Evolutionary conservation across 2,888 invertebrate species (phyloP).

Genomic region (Dolichomitus sp.): DNA sequence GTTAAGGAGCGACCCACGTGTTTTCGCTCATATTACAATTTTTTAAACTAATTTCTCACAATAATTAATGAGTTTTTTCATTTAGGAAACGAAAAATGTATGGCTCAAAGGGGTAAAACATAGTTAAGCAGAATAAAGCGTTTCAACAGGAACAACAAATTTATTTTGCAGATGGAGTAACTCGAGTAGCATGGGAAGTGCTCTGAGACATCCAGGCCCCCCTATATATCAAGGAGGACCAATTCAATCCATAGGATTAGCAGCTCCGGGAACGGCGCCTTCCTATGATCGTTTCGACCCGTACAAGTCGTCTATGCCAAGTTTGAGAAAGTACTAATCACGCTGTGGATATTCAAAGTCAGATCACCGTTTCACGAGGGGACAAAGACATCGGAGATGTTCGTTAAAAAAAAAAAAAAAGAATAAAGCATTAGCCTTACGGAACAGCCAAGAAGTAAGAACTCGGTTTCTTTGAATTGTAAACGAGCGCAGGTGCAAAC

Average conservation of each 20-base stretch:
- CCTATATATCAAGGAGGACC: slow-evolving; percentile 84
- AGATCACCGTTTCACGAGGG: slow-evolving; percentile 33
- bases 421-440: slow-evolving; percentile 30
- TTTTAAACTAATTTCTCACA: no score
- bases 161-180: slow-evolving; percentile 80
- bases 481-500: slow-evolving; percentile 17
- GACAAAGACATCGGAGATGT: slow-evolving; percentile 21
- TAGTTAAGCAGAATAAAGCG: neutral
- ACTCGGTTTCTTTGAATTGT: slow-evolving; percentile 45
- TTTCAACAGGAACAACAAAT: neutral
- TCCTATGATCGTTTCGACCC: slow-evolving; percentile 84
- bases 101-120: no score
- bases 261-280: slow-evolving; percentile 81
- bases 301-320: slow-evolving; percentile 83
- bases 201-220: slow-evolving; percentile 83
- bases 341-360: slow-evolving; percentile 31
- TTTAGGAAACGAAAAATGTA: no score
- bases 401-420: slow-evolving; percentile 23
- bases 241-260: slow-evolving; percentile 82
- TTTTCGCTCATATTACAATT: no score
- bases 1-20: no score
- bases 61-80: no score
- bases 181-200: slow-evolving; percentile 83
- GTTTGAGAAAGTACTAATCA: slow-evolving; percentile 83
- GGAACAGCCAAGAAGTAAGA: slow-evolving; percentile 34